phyloP scores from a whole-genome alignment of 1,140 invertebrate species.

The Procambarus clarkii region DNA sequence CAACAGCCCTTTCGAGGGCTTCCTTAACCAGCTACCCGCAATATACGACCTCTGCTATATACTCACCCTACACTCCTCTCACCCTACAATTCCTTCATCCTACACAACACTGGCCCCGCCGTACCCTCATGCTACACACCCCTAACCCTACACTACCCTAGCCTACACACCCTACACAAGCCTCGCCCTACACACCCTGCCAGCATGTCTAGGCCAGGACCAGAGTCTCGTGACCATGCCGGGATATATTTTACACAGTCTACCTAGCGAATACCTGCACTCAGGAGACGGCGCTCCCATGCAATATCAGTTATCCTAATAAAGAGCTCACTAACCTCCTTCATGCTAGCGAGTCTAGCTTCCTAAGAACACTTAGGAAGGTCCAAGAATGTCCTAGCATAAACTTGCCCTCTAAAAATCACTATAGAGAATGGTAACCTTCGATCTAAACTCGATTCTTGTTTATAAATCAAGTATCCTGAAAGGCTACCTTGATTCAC shows the following conservation, averaged over 20 bases:
- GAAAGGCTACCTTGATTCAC: conserved; percentile 55
- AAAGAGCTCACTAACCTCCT: too few relatives aligned
- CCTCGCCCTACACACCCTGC: not conserved
- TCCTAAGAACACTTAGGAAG: not conserved
- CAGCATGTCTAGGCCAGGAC: not conserved
- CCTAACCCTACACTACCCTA: too few relatives aligned
- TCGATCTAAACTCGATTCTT: conserved; percentile 68
- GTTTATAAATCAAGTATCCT: conserved; percentile 69
- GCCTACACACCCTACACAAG: too few relatives aligned
- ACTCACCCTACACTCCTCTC: too few relatives aligned
- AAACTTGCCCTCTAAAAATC: conserved; percentile 57
- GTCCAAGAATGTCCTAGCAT: conserved; percentile 17
- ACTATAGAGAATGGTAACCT: conserved; percentile 65
- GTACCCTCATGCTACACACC: too few relatives aligned
- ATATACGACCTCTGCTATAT: too few relatives aligned
- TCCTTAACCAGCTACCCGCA: too few relatives aligned
- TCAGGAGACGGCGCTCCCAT: too few relatives aligned
- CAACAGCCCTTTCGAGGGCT: too few relatives aligned
- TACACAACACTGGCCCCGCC: too few relatives aligned
- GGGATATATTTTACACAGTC: conserved; percentile 46
- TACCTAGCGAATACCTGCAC: conserved; percentile 14
- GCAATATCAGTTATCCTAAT: too few relatives aligned
- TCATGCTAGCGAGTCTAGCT: not conserved
- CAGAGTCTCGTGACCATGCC: conserved; percentile 31
- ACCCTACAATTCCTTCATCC: too few relatives aligned